Evolutionary conservation across 53 echinoderm and acorn worm genomes (phyloP), one percentile per base, ranked within the genome.

Genomic region (Henricia sp.): DNA sequence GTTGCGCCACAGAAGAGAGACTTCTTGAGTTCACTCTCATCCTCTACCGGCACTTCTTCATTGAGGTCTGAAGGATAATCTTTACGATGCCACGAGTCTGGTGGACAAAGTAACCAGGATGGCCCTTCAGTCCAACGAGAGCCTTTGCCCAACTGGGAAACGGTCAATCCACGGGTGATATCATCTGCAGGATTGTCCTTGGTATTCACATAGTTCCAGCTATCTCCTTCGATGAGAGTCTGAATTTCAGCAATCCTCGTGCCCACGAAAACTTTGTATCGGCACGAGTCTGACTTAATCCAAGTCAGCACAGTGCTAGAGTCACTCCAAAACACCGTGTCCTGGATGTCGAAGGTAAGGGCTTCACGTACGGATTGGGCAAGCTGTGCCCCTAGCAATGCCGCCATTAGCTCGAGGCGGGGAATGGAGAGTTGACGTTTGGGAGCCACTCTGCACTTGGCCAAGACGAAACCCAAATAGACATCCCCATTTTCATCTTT

Each of bases 281-380:
- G 16, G 32, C 71, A 71, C 34, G 50, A 67, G 26, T 82, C 83
- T 28, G 83, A 82, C 21, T 32, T 52, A 16, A 67, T 16, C 83
- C 68, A 82, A 0, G 34, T 82, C 0, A 82, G 67, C 1, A 82
- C 67, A 34, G 51, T 67, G 2, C 35, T 64, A 14, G 64, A 64
- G 64, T 64, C 64, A 64, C 9, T 34, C 64, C 64, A 64, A 34
- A 64, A 20, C 1, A 64, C 17, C 1, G 17, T 35, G 36, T 64
- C 34, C 1, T 64, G 1, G 34, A 36, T 64, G 34, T 33, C 35
- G 19, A 64, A 16, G 1, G 34, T 35, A 19, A 64, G 64, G 8
- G 13, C 36, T 1, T 64, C 17, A 11, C 35, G 34, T 1, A 64
- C 14, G 17, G 17, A 1, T 19, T 64, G 1, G 3, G 64, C 34